Conservation (phyloP, 2,113 vertebrate species). For the Dascyllus trimaculatus region DNA sequence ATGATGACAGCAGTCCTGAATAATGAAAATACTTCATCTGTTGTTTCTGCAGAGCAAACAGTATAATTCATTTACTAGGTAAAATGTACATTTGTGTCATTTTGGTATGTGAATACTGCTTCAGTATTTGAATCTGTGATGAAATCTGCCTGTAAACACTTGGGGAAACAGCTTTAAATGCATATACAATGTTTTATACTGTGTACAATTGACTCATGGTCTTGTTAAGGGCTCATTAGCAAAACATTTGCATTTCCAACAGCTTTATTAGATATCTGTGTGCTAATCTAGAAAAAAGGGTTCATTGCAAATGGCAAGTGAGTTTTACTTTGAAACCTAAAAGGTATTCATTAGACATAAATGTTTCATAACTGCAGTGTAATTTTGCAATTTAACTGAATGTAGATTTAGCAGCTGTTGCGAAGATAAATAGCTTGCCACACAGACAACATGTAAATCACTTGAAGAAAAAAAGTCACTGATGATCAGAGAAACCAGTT, state of each 20-base stretch:
- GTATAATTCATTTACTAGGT: too few relatives aligned
- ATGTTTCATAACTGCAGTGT: slow-evolving; percentile 10
- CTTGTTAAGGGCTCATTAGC: too few relatives aligned
- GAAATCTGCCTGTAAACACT: neutral
- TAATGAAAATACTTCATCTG: too few relatives aligned
- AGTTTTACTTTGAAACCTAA: slow-evolving; percentile 25
- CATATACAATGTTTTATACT: neutral
- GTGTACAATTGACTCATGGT: too few relatives aligned
- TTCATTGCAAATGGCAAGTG: neutral
- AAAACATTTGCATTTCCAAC: too few relatives aligned
- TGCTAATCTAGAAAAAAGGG: neutral
- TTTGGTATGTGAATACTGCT: neutral
- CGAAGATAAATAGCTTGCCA: neutral
- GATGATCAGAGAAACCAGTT: neutral
- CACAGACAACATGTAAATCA: neutral
- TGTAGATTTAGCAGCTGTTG: neutral
- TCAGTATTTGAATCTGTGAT: neutral
- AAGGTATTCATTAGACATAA: neutral
- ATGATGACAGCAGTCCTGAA: too few relatives aligned
- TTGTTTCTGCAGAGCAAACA: neutral
- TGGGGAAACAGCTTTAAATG: neutral
- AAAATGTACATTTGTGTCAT: too few relatives aligned
- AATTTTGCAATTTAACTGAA: neutral
- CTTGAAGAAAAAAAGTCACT: neutral
- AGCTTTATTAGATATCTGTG: neutral